Conservation (phyloP, 2,113 vertebrate species). For the Prunella fulvescens region DNA sequence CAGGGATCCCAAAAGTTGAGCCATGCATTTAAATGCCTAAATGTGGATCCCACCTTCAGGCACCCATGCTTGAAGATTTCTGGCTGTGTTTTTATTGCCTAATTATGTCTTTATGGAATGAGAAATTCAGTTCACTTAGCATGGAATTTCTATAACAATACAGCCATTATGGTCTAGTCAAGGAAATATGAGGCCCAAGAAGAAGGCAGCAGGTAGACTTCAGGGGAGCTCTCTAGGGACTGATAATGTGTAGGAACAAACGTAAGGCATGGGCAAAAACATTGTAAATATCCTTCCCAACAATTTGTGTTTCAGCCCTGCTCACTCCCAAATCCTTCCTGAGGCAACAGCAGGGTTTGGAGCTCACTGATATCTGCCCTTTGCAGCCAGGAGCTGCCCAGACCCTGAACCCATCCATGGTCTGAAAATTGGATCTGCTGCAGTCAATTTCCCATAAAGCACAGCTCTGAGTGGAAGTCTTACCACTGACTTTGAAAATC, state of each 20-base stretch:
- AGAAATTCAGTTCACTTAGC: not conserved
- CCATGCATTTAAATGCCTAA: not conserved
- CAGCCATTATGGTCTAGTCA: not conserved
- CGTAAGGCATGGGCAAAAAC: not conserved
- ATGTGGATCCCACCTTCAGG: not conserved
- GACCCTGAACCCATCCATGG: not conserved
- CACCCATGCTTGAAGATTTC: not conserved
- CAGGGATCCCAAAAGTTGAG: not conserved
- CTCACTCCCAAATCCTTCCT: not conserved
- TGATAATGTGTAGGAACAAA: not conserved
- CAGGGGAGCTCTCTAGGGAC: not conserved
- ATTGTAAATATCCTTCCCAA: not conserved
- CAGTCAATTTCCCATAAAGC: not conserved
- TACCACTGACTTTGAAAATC: not conserved
- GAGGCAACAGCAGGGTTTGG: not conserved
- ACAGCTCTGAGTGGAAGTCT: not conserved
- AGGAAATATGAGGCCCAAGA: not conserved
- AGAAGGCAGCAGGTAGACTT: not conserved
- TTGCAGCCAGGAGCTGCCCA: not conserved
- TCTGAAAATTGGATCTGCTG: not conserved
- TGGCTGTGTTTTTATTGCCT: not conserved
- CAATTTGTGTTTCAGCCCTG: not conserved
- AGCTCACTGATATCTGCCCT: rapidly evolving
- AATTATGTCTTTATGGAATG: not conserved
- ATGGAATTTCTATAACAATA: not conserved